Conservation (phyloP, 2,888 invertebrate species). For the Drosophila conformis region DNA sequence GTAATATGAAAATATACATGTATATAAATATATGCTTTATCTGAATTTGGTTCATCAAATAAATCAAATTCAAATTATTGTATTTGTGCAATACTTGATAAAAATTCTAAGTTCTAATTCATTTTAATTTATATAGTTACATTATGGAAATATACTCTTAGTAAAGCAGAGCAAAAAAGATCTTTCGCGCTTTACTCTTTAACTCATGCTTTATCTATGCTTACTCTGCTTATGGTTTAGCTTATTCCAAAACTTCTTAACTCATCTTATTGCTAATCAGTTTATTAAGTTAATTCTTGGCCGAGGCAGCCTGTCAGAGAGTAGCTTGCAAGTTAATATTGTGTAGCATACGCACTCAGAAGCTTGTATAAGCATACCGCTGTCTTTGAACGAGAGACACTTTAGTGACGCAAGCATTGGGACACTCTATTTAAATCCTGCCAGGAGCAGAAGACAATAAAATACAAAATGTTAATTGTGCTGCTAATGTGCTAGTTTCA, state of each 20-base stretch:
- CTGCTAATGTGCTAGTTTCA: too few relatives aligned
- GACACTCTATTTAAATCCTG: neutral
- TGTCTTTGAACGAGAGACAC: neutral
- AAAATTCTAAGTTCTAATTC: neutral
- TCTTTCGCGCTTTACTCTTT: neutral
- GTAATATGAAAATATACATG: neutral
- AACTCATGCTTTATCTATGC: neutral
- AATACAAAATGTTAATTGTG: too few relatives aligned
- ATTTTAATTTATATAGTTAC: neutral
- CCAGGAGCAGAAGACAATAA: too few relatives aligned
- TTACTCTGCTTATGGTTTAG: neutral
- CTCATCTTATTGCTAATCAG: neutral
- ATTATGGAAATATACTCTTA: neutral
- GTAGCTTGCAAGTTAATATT: neutral
- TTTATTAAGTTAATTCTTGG: neutral
- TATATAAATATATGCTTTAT: neutral
- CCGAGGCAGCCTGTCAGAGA: neutral
- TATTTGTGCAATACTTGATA: neutral
- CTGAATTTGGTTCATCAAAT: neutral
- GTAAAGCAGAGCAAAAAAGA: neutral
- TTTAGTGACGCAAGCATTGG: neutral
- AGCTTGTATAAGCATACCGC: neutral
- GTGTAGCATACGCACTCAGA: neutral
- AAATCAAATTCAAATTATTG: neutral
- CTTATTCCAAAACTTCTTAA: neutral